Percentiles rank a stretch among this genome's conserved stretches.
Evolutionary conservation across 2,797 vertebrate genomes (phyloP).

Genomic region (Sebastes glaucus): DNA sequence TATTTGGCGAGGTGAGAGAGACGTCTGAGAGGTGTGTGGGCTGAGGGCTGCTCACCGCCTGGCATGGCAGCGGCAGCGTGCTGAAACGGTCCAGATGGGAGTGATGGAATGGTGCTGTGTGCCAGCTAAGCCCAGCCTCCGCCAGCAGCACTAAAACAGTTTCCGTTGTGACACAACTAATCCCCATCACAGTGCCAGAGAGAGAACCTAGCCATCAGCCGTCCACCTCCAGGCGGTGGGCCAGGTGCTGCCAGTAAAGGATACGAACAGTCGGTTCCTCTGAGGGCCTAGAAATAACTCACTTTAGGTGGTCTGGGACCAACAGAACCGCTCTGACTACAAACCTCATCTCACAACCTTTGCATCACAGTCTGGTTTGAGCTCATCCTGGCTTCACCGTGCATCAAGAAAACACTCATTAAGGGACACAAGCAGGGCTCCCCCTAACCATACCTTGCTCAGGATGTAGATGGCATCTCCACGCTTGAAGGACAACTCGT

Average conservation of each 20-base stretch:
- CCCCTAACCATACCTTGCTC: conserved; percentile 90
- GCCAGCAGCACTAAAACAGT: conserved; percentile 81
- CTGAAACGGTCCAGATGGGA: conserved; percentile 73
- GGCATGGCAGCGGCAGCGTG: conserved; percentile 49
- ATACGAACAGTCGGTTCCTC: conserved; percentile 63
- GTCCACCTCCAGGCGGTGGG: conserved; percentile 57
- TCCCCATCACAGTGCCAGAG: conserved; percentile 73
- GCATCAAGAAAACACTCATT: background rate
- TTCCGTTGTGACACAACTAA: conserved; percentile 84
- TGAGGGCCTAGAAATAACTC: conserved; percentile 57
- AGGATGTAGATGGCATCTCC: conserved; percentile 96
- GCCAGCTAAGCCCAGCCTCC: conserved; percentile 70
- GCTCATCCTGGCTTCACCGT: background rate
- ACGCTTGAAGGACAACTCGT: conserved; percentile 95
- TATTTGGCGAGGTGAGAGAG: conserved; percentile 76
- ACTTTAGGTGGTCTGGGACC: conserved; percentile 65
- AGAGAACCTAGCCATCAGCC: conserved; percentile 59
- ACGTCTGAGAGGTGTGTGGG: conserved; percentile 73
- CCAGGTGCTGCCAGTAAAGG: conserved; percentile 73
- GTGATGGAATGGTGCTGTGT: conserved; percentile 77
- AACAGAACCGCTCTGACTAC: conserved; percentile 26
- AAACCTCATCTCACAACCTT: conserved; percentile 23
- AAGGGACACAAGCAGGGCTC: background rate
- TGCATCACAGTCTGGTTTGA: conserved; percentile 16
- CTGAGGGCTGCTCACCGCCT: conserved; percentile 45